Conservation (phyloP, 1,140 invertebrate species). For the Parapsyche elsis region DNA sequence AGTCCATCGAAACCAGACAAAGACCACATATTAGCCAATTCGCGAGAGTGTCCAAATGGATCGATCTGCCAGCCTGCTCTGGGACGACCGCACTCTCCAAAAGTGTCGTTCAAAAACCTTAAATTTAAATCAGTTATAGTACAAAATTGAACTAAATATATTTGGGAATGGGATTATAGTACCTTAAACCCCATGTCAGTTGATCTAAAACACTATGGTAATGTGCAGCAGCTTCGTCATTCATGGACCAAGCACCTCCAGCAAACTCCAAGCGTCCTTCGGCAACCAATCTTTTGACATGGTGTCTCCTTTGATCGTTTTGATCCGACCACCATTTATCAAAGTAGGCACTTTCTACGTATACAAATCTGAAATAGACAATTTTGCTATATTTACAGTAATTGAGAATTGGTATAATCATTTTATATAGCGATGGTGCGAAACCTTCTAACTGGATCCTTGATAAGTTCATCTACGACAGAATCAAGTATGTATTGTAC, state of each 20-base stretch:
- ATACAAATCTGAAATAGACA: slow-evolving; percentile 70
- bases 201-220: slow-evolving; percentile 90
- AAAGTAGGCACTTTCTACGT: slow-evolving; percentile 84
- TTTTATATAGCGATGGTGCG: too few relatives aligned
- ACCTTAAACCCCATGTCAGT: slow-evolving; percentile 74
- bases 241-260: slow-evolving; percentile 76
- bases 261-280: slow-evolving; percentile 81
- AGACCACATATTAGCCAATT: slow-evolving; percentile 77
- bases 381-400: not conserved
- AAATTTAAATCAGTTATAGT: not conserved
- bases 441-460: slow-evolving; percentile 70
- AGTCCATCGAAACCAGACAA: slow-evolving; percentile 79
- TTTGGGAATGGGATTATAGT: slow-evolving; percentile 36
- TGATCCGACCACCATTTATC: slow-evolving; percentile 90
- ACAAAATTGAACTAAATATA: slow-evolving; percentile 43
- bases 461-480: slow-evolving; percentile 80
- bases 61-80: slow-evolving; percentile 81
- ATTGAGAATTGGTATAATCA: not conserved
- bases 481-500: slow-evolving; percentile 93
- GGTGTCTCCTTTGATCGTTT: slow-evolving; percentile 29
- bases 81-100: slow-evolving; percentile 75
- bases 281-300: slow-evolving; percentile 66
- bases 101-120: slow-evolving; percentile 71
- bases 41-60: slow-evolving; percentile 80
- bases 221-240: slow-evolving; percentile 82